Conservation (phyloP, 1,140 invertebrate species). For the Trachelipus rathkii region DNA sequence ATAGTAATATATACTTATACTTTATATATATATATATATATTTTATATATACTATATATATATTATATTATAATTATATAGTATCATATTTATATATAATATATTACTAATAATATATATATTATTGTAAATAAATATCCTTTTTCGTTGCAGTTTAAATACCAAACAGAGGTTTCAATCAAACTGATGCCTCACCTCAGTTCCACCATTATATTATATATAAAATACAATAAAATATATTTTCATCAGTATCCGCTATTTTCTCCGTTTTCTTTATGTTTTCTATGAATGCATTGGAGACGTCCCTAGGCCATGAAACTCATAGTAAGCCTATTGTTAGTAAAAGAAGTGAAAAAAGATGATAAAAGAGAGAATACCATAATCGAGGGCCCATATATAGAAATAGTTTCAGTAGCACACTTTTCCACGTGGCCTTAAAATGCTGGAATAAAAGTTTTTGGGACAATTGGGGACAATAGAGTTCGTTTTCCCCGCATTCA, state of each 20-base stretch:
- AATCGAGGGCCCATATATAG: constrained; percentile 9
- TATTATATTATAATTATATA: too few species aligned
- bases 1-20: too few species aligned
- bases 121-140: too few species aligned
- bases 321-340: not conserved
- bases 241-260: constrained; percentile 10
- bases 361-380: constrained; percentile 4
- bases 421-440: constrained; percentile 6
- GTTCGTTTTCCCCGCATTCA: not conserved
- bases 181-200: not conserved
- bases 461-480: not conserved
- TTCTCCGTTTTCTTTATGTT: constrained; percentile 1
- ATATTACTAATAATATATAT: too few species aligned
- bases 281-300: not conserved
- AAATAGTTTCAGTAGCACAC: constrained; percentile 10
- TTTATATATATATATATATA: too few species aligned
- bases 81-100: too few species aligned
- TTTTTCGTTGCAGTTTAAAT: too few species aligned
- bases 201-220: not conserved
- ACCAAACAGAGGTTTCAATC: not conserved
- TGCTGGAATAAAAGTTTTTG: not conserved
- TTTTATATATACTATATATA: too few species aligned
- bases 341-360: constrained; percentile 8
- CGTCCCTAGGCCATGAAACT: not conserved
- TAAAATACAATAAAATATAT: constrained; percentile 9